Evolutionary conservation across 2,797 vertebrate species (phyloP).

Genomic region (Trachops cirrhosus): DNA sequence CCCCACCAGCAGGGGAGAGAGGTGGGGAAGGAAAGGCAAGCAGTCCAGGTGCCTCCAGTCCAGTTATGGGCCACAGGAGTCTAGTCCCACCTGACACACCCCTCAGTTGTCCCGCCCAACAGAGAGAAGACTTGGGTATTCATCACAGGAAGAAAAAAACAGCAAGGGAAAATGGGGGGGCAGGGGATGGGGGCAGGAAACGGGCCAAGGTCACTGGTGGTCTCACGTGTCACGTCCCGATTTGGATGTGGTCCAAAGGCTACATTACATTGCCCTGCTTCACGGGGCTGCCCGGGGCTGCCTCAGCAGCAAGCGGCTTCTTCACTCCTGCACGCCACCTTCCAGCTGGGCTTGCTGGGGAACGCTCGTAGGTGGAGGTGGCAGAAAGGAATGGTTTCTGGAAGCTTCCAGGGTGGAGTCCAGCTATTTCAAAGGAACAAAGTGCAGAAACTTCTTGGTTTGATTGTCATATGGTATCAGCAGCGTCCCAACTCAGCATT

Average conservation of each 20-base stretch:
- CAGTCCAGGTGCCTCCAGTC: background rate
- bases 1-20: background rate
- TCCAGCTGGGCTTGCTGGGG: background rate
- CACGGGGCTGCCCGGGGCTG: background rate
- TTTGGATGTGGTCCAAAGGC: background rate
- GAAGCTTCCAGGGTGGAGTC: background rate
- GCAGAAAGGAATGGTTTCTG: background rate
- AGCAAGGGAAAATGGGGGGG: background rate
- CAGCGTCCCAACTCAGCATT: background rate
- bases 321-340: background rate
- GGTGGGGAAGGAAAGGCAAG: background rate
- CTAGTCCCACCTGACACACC: too few relatives aligned
- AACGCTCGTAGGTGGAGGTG: background rate
- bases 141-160: background rate
- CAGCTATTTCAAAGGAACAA: background rate
- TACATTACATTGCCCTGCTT: background rate
- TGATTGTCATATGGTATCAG: background rate
- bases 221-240: accelerated
- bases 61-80: too few relatives aligned
- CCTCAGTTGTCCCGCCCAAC: background rate
- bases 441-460: background rate
- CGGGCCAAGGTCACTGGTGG: accelerated
- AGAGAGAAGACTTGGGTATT: background rate
- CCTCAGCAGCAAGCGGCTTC: accelerated
- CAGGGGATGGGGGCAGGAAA: background rate